Base-by-base conservation (phyloP, 2,113 vertebrate genomes). In the Anseranas semipalmata region DNA sequence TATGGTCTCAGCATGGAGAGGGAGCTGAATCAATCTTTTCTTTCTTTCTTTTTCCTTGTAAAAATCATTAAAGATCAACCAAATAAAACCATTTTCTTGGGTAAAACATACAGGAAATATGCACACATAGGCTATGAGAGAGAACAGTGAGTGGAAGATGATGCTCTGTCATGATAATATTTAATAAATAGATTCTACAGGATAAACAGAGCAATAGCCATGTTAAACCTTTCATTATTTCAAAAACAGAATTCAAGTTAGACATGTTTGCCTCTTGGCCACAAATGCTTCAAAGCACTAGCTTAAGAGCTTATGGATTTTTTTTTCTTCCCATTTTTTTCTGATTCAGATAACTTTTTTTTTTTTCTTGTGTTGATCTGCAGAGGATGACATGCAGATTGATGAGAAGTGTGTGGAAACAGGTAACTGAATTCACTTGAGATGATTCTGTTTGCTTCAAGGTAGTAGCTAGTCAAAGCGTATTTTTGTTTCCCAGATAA, bases 341-440 rank as follows among this genome's bases (percentile, higher is more conserved):
- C 53, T 83, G 21, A 86, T 55, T 89, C 78, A 62, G 46, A 58
- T 82, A 2, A 76, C 1, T 87, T 55, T 93, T 70, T 77, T 70
- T 77, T 13, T 60, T 10, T 12, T 27, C 35, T 83, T 96, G 3
- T 96, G 33, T 92, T 97, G 65, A 67, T 87, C 66, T 89, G 35
- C 95, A 99, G 99, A 99, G 28, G 99, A 99, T 16, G 99, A 99
- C 96, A 94, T 99, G 97, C 98, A 98, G 77, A 98, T 99, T 60
- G 99, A 99, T 14, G 99, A 99, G 55, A 99, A 98, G 94, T 99
- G 98, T 95, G 98, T 99, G 37, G 99, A 99, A 98, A 98, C 99
- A 98, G 99, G 99, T 99, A 98, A 97, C 46, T 82, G 41, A 87
- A 89, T 95, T 94, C 28, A 85, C 52, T 86, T 82, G 15, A 62